phyloP scores from a whole-genome alignment of 2,888 invertebrate species.

The Caenorhabditis angaria region DNA sequence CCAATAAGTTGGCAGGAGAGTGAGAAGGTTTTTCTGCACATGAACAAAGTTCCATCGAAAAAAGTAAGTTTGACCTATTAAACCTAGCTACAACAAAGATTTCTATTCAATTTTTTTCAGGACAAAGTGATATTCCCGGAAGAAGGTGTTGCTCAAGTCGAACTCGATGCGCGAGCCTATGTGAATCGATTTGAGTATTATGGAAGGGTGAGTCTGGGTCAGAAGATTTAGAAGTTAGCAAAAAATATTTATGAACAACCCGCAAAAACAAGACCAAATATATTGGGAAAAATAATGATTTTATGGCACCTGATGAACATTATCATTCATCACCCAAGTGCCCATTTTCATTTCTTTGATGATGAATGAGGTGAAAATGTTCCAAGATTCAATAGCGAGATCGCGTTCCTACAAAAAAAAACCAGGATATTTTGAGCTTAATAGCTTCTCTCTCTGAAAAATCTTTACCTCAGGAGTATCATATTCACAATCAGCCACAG shows the following conservation, averaged over 20 bases:
- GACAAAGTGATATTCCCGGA: constrained; percentile 23
- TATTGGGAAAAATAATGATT: not conserved
- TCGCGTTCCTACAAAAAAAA: constrained; percentile 57
- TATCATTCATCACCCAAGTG: constrained; percentile 55
- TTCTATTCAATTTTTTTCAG: constrained; percentile 11
- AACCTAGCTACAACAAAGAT: no score
- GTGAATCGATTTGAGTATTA: constrained; percentile 3
- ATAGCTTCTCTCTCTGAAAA: no score
- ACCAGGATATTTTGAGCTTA: not conserved
- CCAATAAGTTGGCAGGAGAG: constrained; percentile 35
- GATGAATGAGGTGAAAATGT: constrained; percentile 67
- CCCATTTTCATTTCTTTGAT: constrained; percentile 71
- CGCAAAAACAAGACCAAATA: not conserved
- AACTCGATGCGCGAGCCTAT: not conserved
- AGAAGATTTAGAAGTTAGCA: not conserved
- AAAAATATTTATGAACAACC: not conserved
- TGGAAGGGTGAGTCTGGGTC: constrained; percentile 1
- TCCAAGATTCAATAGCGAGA: constrained; percentile 64
- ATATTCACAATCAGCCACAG: constrained; percentile 49
- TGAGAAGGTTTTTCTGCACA: constrained; percentile 27
- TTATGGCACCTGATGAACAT: constrained; percentile 37
- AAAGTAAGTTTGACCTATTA: constrained; percentile 16
- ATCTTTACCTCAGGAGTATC: constrained; percentile 21
- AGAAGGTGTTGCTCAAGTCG: not conserved
- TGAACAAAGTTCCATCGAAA: constrained; percentile 41